These are phyloP conservation scores for Torymus texanus DNA, from an alignment of 2,888 invertebrate species.

Conservation along the genomic window DNA sequence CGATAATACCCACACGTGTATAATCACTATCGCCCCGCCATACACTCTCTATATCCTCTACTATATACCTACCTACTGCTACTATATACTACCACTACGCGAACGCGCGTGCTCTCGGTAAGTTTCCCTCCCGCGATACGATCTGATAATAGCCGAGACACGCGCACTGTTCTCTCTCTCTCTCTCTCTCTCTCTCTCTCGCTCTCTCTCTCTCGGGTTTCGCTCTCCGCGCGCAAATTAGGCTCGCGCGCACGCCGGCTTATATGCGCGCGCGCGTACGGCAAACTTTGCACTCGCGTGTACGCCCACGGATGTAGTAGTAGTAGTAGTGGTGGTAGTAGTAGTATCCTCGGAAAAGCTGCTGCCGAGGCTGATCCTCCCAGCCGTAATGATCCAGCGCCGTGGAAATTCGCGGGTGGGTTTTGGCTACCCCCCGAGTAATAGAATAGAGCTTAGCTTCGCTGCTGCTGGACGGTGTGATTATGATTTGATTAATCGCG, in stretches of 20 bases:
- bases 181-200: constrained; percentile 15
- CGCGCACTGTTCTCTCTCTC: constrained; percentile 20
- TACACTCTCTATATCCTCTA: no score
- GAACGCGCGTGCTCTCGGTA: not conserved
- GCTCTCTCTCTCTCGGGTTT: constrained; percentile 10
- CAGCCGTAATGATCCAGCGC: constrained; percentile 27
- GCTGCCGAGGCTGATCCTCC: not conserved
- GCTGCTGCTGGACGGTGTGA: not conserved
- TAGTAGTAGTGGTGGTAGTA: no score
- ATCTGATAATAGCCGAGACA: constrained; percentile 46
- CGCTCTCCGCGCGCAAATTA: constrained; percentile 35
- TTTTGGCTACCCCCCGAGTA: not conserved
- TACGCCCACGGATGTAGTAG: not conserved
- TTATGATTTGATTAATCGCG: constrained; percentile 18
- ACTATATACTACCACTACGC: no score
- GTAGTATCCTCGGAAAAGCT: constrained; percentile 21
- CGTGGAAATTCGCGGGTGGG: not conserved
- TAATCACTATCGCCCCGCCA: no score
- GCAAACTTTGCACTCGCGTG: constrained; percentile 32
- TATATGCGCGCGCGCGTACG: constrained; percentile 15
- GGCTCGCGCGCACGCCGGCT: constrained; percentile 17
- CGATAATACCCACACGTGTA: not conserved
- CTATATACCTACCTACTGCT: no score
- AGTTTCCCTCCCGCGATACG: constrained; percentile 14
- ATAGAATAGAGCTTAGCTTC: not conserved